Conservation (phyloP, 2,797 vertebrate genomes). For the Sebastes jordani region DNA sequence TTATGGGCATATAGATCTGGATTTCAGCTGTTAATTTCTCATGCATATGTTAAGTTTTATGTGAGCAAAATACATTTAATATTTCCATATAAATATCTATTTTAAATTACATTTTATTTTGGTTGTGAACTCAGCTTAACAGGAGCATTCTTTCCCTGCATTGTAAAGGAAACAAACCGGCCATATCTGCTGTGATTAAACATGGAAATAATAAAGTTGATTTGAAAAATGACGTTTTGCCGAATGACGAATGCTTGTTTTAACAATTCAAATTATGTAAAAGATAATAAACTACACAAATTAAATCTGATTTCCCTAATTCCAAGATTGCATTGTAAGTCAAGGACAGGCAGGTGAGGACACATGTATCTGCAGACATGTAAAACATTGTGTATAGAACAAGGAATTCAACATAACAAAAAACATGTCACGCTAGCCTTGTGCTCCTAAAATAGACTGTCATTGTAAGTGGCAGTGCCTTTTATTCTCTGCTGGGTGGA, state of each 20-base stretch:
- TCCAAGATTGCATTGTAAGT: background rate
- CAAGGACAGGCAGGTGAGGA: background rate
- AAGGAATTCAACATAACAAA: slow-evolving; percentile 27
- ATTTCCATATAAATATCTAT: background rate
- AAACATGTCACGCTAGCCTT: slow-evolving; percentile 23
- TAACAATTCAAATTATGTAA: too few species aligned
- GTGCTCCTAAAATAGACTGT: slow-evolving; percentile 21
- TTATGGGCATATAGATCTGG: background rate
- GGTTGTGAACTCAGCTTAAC: background rate
- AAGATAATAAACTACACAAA: background rate
- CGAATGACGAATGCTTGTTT: too few species aligned
- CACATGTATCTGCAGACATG: background rate
- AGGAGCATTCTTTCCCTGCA: background rate
- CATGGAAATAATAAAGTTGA: background rate
- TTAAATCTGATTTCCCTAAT: too few species aligned
- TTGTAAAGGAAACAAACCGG: background rate
- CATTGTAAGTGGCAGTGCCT: slow-evolving; percentile 16
- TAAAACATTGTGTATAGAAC: slow-evolving; percentile 10
- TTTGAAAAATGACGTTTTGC: too few species aligned
- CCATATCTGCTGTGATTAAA: background rate
- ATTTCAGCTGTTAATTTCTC: background rate
- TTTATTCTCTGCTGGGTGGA: slow-evolving; percentile 44
- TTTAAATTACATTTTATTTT: background rate
- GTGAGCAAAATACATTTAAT: background rate
- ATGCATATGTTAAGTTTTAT: background rate